Evolutionary conservation across 2,113 vertebrate genomes (phyloP), one percentile per base, ranked within the genome.

Genomic region (Malurus alboscapulatus): DNA sequence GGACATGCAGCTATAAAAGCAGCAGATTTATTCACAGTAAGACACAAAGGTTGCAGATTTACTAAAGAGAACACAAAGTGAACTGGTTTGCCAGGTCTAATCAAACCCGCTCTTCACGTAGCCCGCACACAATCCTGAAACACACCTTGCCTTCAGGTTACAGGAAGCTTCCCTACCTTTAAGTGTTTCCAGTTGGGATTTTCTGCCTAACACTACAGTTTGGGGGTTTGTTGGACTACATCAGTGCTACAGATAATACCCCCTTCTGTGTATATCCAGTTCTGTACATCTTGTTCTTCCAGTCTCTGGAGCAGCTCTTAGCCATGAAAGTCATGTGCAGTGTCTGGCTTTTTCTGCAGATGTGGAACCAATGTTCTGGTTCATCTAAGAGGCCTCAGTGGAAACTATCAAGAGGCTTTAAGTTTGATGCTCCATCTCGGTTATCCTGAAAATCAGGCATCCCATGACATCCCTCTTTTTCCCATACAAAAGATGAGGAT

Each of bases 41-140:
- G 53, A 74, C 87, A 69, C 47, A 74, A 66, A 65, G 47, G 42
- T 2, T 93, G 63, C 44, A 72, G 69, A 59, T 54, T 72, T 45
- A 87, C 69, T 78, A 75, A 87, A 65, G 24, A 66, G 38, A 30
- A 68, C 36, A 65, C 8, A 20, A 44, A 65, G 25, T 24, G 59
- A 94, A 91, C 75, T 84, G 54, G 54, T 85, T 80, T 90, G 68
- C 83, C 91, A 82, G 78, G 58, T 51, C 51, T 17, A 42, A 92
- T 67, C 65, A 63, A 87, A 91, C 19, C 6, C 36, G 83, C 88
- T 84, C 59, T n/a, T 54, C 40, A 30, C 7, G 5, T 9, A 79
- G 82, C 57, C 66, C 72, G 54, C 81, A 75, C 17, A 55, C 67
- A 90, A 47, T 13, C 44, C 59, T 42, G 14, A 53, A 77, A 59